Percentiles rank a stretch among this genome's conserved stretches.
Evolutionary conservation across 2,888 invertebrate species (phyloP).

Genomic region (Caenorhabditis imperialis): DNA sequence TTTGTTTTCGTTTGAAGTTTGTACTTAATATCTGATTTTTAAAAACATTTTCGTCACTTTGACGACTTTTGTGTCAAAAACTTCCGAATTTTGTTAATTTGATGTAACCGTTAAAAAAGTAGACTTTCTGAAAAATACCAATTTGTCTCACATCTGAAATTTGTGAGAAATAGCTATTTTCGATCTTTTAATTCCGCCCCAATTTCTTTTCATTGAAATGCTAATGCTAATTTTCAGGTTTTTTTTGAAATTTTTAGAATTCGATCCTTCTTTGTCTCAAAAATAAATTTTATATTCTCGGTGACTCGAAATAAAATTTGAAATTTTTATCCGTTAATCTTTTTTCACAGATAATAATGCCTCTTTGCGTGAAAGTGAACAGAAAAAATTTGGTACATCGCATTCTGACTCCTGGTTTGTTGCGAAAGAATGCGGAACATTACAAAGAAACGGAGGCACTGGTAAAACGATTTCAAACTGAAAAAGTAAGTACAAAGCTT

Average conservation of each 20-base stretch:
- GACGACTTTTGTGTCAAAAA: no score
- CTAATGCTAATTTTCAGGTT: not conserved
- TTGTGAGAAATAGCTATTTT: no score
- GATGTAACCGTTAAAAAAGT: no score
- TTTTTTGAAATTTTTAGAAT: not conserved
- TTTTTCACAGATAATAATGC: constrained; percentile 9
- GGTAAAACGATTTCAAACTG: constrained; percentile 42
- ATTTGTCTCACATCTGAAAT: not conserved
- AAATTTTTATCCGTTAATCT: constrained; percentile 2
- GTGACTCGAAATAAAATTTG: not conserved
- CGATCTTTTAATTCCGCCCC: no score
- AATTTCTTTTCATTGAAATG: no score
- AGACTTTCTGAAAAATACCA: not conserved
- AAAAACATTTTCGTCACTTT: no score
- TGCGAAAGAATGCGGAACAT: constrained; percentile 28
- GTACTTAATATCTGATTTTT: not conserved
- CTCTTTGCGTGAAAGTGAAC: constrained; percentile 17
- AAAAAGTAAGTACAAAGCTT: constrained; percentile 16
- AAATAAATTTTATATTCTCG: not conserved
- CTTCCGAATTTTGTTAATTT: no score
- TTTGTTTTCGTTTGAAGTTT: constrained; percentile 20
- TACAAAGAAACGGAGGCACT: constrained; percentile 49
- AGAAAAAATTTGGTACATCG: constrained; percentile 44
- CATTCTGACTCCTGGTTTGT: constrained; percentile 33
- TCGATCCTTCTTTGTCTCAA: no score